A percentile compares a stretch with the other conserved stretches of the same genome.
These are phyloP conservation scores for Theonella swinhoei DNA, from an alignment of 37 sponge, comb jelly and placozoan species.

Conservation along the genomic window DNA sequence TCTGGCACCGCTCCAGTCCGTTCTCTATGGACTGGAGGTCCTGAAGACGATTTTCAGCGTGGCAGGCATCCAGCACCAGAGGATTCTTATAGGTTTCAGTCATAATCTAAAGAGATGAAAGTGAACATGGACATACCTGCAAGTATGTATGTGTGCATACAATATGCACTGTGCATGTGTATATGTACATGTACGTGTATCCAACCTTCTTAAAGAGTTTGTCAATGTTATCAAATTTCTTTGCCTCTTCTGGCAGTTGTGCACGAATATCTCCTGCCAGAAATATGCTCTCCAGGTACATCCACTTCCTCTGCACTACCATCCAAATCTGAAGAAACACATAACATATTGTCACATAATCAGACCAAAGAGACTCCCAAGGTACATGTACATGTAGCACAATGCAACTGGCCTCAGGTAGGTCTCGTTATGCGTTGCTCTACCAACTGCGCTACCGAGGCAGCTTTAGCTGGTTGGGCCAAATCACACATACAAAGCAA, in stretches of 20 bases:
- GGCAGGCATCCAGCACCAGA: constrained; percentile 91
- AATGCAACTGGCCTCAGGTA: neutral
- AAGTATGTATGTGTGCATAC: too few relatives aligned
- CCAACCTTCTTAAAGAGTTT: constrained; percentile 96
- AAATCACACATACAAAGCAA: too few relatives aligned
- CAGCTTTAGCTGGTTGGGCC: too few relatives aligned
- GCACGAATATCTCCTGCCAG: constrained; percentile 97
- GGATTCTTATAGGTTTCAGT: constrained; percentile 93
- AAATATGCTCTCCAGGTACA: constrained; percentile 99
- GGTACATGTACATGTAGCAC: too few relatives aligned
- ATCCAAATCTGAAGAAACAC: constrained; percentile 98
- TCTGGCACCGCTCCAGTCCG: constrained; percentile 97
- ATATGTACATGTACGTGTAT: neutral
- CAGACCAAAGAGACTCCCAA: neutral
- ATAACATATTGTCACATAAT: too few relatives aligned
- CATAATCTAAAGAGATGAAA: constrained; percentile 75
- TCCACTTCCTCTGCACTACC: constrained; percentile 99
- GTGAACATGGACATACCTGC: neutral
- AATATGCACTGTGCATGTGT: neutral
- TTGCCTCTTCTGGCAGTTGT: constrained; percentile 99
- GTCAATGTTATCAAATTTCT: constrained; percentile 98
- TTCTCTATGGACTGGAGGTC: constrained; percentile 88
- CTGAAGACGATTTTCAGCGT: constrained; percentile 84
- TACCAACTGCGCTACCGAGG: too few relatives aligned
- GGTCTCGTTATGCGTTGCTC: neutral